phyloP scores from a whole-genome alignment of 2,113 vertebrate genomes.

The Catagonus wagneri region DNA sequence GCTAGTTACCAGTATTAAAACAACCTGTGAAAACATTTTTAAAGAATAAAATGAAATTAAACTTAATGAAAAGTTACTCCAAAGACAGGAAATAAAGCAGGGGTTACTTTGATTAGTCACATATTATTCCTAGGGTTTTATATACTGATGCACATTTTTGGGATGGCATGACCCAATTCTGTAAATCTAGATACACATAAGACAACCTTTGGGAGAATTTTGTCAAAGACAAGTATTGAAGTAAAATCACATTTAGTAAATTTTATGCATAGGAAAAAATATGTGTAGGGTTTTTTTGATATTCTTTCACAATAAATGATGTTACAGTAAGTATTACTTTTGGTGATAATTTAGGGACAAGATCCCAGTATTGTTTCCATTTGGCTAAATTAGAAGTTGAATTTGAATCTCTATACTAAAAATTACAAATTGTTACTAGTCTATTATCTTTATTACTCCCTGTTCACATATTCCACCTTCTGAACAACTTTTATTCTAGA shows the following conservation, averaged over 20 bases:
- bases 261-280: slow-evolving; percentile 57
- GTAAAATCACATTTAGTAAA: slow-evolving; percentile 35
- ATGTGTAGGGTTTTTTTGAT: neutral
- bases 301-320: slow-evolving; percentile 4
- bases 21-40: slow-evolving; percentile 49
- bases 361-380: neutral
- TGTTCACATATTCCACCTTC: neutral
- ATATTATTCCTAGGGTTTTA: neutral
- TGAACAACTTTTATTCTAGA: slow-evolving; percentile 47
- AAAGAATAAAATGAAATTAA: slow-evolving; percentile 35
- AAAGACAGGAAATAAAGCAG: slow-evolving; percentile 49
- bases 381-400: slow-evolving; percentile 53
- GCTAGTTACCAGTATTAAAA: neutral
- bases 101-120: neutral
- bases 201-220: slow-evolving; percentile 14
- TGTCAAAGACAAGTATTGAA: slow-evolving; percentile 16
- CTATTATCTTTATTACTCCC: neutral
- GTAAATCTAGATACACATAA: neutral
- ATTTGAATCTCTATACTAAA: slow-evolving; percentile 11
- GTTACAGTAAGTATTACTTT: slow-evolving; percentile 18
- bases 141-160: neutral
- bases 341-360: slow-evolving; percentile 40
- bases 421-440: slow-evolving; percentile 55
- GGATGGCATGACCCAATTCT: neutral
- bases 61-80: slow-evolving; percentile 8